Base-by-base conservation (phyloP, 2,113 vertebrate species). In the cattle (Bos taurus) region DNA sequence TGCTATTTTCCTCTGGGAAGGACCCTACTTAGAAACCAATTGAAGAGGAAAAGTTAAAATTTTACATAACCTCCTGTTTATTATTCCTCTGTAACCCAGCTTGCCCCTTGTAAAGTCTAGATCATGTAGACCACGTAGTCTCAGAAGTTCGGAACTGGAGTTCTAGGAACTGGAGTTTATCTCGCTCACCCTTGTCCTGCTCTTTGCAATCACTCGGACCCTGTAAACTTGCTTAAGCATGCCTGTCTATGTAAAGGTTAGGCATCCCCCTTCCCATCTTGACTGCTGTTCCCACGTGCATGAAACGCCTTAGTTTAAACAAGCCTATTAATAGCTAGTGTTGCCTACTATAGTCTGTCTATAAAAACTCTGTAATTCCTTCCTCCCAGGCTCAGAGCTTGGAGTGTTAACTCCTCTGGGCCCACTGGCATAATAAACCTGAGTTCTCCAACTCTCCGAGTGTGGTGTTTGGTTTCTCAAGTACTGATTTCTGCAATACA, bases 231-330 rank as follows among this genome's bases (percentile, higher is more conserved):
- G 10, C 36, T 71, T 40, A 71, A 71, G 11, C 64, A 36, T 71
- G 19, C 19, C 10, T 71, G n/a, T 23, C n/a, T 40, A 71, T 40
- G n/a, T 40, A 71, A 71, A 71, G n/a, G 36, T 71, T 11, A 71
- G 19, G 5, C 19, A 71, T 12, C n/a, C n/a, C 19, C 67, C n/a
- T 71, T 5, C 19, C 10, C 19, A 40, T 23, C n/a, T 71, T 71
- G n/a, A 71, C n/a, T 40, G 10, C 10, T 71, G 2, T 71, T 21
- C 19, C n/a, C 16, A 0, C 5, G 6, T 6, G 2, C 4, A 0
- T 40, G 19, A 71, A 71, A 40, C 5, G 4, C 19, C 67, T 71
- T 71, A 40, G n/a, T 71, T 71, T 40, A 40, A 40, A 40, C n/a
- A 23, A 71, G 19, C 10, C 10, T 71, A 40, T 71, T 23, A 40